phyloP scores from a whole-genome alignment of 2,113 vertebrate species.

The Chamaea fasciata region DNA sequence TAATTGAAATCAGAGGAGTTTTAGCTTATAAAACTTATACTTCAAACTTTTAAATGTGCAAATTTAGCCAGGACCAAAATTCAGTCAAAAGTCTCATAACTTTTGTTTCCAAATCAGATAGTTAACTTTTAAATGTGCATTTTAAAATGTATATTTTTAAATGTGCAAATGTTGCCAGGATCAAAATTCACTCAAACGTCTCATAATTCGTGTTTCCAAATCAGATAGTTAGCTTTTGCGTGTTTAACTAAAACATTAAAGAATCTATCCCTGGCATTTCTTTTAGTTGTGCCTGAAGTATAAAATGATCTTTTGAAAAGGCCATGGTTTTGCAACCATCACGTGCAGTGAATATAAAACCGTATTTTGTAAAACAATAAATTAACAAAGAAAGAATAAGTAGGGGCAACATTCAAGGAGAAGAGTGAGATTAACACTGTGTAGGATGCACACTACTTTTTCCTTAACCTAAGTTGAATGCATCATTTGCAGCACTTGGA shows the following conservation, averaged over 20 bases:
- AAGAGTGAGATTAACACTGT: neutral
- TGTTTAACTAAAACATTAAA: neutral
- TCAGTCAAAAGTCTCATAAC: neutral
- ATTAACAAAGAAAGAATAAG: neutral
- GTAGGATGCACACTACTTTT: neutral
- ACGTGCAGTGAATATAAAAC: neutral
- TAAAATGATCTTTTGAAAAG: neutral
- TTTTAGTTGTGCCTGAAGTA: neutral
- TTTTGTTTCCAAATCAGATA: neutral
- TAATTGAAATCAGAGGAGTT: neutral
- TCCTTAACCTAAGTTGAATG: neutral
- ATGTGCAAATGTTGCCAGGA: neutral
- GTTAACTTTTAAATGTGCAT: neutral
- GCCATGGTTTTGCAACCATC: neutral
- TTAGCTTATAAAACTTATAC: neutral
- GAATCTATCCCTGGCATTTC: neutral
- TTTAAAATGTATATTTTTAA: neutral
- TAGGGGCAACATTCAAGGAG: neutral
- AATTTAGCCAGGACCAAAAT: neutral
- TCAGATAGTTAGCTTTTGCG: neutral
- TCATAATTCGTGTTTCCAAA: neutral
- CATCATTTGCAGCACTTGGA: neutral
- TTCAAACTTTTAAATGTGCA: neutral
- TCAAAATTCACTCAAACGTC: neutral
- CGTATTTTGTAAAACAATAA: neutral